These are phyloP conservation scores for Datnioides undecimradiatus DNA, from an alignment of 2,113 vertebrate species.

Conservation along the genomic window DNA sequence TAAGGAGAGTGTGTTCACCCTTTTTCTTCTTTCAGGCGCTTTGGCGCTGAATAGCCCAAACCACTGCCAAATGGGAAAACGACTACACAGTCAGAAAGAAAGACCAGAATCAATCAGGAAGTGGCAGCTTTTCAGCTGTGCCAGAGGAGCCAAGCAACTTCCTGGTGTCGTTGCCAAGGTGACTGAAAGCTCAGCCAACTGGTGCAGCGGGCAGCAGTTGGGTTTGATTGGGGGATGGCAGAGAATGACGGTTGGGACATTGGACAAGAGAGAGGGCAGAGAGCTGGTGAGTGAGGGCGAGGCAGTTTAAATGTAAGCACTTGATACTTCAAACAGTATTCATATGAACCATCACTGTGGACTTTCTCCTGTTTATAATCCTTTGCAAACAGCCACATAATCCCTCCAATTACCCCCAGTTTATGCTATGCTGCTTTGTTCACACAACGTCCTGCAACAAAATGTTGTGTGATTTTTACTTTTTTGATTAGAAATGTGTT, in stretches of 20 bases:
- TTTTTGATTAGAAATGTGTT: background rate
- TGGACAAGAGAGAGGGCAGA: constrained; percentile 22
- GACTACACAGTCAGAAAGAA: constrained; percentile 70
- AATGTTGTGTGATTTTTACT: background rate
- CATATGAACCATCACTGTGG: constrained; percentile 3
- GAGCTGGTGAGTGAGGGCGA: constrained; percentile 11
- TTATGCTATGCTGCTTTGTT: background rate
- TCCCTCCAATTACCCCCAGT: constrained; percentile 1
- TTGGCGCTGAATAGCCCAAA: constrained; percentile 60
- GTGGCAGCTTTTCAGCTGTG: constrained; percentile 80
- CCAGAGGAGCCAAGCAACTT: constrained; percentile 81
- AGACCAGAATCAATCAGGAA: constrained; percentile 82
- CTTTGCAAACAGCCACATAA: constrained; percentile 14
- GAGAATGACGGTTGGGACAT: constrained; percentile 64
- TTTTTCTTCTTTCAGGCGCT: constrained; percentile 63
- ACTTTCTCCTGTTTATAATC: constrained; percentile 13
- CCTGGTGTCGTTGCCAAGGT: constrained; percentile 80
- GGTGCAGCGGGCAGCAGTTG: constrained; percentile 68
- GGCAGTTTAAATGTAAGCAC: constrained; percentile 68
- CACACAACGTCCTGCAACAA: background rate
- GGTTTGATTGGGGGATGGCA: constrained; percentile 32
- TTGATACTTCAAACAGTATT: constrained; percentile 7
- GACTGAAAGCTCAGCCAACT: constrained; percentile 78
- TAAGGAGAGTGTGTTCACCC: constrained; percentile 65
- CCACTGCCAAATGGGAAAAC: constrained; percentile 73